These are phyloP conservation scores for Smittia sp. DNA, from an alignment of 2,888 invertebrate genomes.

Conservation along the genomic window DNA sequence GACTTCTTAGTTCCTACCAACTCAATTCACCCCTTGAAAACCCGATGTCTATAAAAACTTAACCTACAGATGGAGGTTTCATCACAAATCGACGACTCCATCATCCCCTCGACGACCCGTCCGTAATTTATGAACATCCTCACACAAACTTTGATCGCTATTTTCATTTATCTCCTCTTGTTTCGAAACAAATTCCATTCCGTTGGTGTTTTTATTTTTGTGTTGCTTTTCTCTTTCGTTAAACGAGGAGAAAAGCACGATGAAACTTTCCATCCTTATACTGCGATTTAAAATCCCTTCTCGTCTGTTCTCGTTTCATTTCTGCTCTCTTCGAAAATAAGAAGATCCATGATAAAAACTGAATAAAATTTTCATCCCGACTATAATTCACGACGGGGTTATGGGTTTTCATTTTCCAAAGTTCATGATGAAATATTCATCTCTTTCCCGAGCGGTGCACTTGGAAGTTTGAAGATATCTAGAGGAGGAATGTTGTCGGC, in stretches of 20 bases:
- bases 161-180: not conserved
- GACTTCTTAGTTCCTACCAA: too few species aligned
- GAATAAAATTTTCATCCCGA: slow-evolving; percentile 19
- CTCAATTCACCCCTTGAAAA: too few species aligned
- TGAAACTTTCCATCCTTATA: not conserved
- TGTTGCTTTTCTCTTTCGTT: not conserved
- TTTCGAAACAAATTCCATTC: slow-evolving; percentile 2
- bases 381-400: slow-evolving; percentile 22
- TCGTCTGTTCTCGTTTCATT: not conserved
- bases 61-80: too few species aligned
- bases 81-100: too few species aligned
- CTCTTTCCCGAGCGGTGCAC: slow-evolving; percentile 40
- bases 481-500: not conserved
- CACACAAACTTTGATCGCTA: slow-evolving; percentile 10
- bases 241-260: not conserved
- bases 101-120: too few species aligned
- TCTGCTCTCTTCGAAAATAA: not conserved
- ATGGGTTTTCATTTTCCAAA: slow-evolving; percentile 40
- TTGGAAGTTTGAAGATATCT: slow-evolving; percentile 39
- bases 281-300: slow-evolving; percentile 20
- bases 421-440: slow-evolving; percentile 41
- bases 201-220: not conserved
- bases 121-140: not conserved
- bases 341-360: not conserved
- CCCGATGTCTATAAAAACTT: too few species aligned